These are phyloP conservation scores for Hirtodrosophila confusa DNA, from an alignment of 2,888 invertebrate genomes.

Conservation along the genomic window DNA sequence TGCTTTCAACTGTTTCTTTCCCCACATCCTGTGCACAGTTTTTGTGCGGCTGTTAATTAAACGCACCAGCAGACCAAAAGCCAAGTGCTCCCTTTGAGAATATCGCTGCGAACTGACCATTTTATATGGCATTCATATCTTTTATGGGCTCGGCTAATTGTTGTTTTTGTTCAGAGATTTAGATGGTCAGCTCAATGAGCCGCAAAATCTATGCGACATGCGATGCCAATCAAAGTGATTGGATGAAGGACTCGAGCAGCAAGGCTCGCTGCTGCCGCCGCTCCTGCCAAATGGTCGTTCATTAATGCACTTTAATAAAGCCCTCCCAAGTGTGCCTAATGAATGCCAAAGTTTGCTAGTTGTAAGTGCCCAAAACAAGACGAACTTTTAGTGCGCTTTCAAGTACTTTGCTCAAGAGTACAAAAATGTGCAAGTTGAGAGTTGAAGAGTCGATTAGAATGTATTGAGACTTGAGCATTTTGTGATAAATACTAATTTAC, in stretches of 20 bases:
- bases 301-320: constrained; percentile 70
- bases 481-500: no score
- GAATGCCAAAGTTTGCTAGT: constrained; percentile 43
- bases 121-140: constrained; percentile 58
- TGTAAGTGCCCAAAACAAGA: constrained; percentile 13
- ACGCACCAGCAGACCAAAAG: constrained; percentile 51
- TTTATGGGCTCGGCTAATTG: constrained; percentile 67
- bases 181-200: constrained; percentile 56
- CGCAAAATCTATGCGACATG: constrained; percentile 73
- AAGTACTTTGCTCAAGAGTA: constrained; percentile 4
- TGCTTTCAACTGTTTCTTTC: constrained; percentile 52
- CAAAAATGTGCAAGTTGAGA: background rate
- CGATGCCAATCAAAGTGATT: constrained; percentile 73
- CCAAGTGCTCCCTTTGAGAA: constrained; percentile 56
- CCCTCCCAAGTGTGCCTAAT: constrained; percentile 43
- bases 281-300: constrained; percentile 19
- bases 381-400: constrained; percentile 28
- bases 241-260: constrained; percentile 19
- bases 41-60: constrained; percentile 61
- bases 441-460: constrained; percentile 3
- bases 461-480: background rate
- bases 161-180: constrained; percentile 42
- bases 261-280: background rate
- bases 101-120: constrained; percentile 36
- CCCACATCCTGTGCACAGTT: background rate